Percentiles rank a stretch among this genome's conserved stretches.
Evolutionary conservation across 2,888 invertebrate species (phyloP).

Genomic region (Crematogaster levior): DNA sequence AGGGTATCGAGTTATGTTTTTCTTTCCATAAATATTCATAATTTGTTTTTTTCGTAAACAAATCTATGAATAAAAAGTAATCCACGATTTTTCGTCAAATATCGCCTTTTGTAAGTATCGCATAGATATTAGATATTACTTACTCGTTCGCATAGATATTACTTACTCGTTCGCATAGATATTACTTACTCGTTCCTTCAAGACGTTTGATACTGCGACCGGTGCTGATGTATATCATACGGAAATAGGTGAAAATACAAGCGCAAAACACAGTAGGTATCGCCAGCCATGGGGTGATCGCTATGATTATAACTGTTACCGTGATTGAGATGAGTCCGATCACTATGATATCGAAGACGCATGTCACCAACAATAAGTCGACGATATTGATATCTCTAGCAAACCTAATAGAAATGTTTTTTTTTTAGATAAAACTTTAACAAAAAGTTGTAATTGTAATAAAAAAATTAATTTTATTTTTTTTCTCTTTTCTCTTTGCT

Average conservation of each 20-base stretch:
- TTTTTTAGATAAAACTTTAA: neutral
- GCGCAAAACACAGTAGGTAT: constrained; percentile 87
- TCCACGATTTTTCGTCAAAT: neutral
- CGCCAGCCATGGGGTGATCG: constrained; percentile 91
- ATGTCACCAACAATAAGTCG: constrained; percentile 88
- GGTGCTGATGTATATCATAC: constrained; percentile 91
- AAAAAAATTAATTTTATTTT: too few species aligned
- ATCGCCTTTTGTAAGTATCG: neutral
- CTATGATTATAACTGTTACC: constrained; percentile 88
- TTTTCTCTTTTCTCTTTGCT: too few species aligned
- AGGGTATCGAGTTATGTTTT: neutral
- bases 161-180: constrained; percentile 93
- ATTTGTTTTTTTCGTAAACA: neutral
- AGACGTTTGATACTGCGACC: constrained; percentile 93
- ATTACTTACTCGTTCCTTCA: constrained; percentile 92
- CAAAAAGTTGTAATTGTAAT: too few species aligned
- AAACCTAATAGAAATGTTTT: constrained; percentile 87
- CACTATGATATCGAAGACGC: constrained; percentile 89
- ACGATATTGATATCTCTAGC: constrained; percentile 94
- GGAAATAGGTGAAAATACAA: constrained; percentile 87
- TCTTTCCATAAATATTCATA: neutral
- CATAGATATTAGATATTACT: constrained; percentile 86
- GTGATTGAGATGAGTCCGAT: constrained; percentile 86
- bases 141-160: constrained; percentile 90
- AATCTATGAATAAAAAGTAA: neutral